These are phyloP conservation scores for Apeltes quadracus DNA, from an alignment of 2,113 vertebrate genomes.

Conservation along the genomic window DNA sequence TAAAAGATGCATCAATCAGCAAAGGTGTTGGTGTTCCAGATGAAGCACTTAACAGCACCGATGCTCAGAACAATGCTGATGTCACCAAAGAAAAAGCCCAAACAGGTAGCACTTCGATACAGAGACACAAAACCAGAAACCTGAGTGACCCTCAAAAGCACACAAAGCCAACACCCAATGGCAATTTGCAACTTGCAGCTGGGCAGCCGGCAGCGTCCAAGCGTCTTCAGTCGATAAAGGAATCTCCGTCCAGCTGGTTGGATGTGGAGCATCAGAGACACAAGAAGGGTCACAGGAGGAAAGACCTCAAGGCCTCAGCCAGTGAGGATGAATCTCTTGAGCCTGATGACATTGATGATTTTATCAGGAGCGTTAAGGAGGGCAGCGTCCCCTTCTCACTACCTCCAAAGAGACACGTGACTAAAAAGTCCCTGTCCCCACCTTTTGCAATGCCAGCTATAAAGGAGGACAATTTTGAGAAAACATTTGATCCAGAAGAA, in stretches of 20 bases:
- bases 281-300: constrained; percentile 64
- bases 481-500: constrained; percentile 85
- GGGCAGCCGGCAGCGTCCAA: constrained; percentile 28
- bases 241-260: constrained; percentile 69
- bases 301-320: constrained; percentile 69
- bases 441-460: constrained; percentile 90
- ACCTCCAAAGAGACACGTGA: constrained; percentile 86
- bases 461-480: constrained; percentile 90
- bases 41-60: neutral
- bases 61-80: constrained; percentile 16
- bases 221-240: constrained; percentile 42
- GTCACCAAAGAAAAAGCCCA: constrained; percentile 17
- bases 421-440: constrained; percentile 82
- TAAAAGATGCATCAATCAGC: neutral
- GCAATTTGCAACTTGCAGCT: neutral
- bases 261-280: constrained; percentile 72
- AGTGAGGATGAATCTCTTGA: constrained; percentile 83
- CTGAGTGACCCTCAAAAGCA: constrained; percentile 19
- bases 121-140: constrained; percentile 6
- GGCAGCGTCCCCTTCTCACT: constrained; percentile 85
- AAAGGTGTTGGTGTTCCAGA: neutral
- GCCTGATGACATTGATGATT: constrained; percentile 85
- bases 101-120: constrained; percentile 12
- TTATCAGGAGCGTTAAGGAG: constrained; percentile 90
- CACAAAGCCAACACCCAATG: constrained; percentile 2